Conservation (phyloP, 2,113 vertebrate genomes). For the Corapipo altera region DNA sequence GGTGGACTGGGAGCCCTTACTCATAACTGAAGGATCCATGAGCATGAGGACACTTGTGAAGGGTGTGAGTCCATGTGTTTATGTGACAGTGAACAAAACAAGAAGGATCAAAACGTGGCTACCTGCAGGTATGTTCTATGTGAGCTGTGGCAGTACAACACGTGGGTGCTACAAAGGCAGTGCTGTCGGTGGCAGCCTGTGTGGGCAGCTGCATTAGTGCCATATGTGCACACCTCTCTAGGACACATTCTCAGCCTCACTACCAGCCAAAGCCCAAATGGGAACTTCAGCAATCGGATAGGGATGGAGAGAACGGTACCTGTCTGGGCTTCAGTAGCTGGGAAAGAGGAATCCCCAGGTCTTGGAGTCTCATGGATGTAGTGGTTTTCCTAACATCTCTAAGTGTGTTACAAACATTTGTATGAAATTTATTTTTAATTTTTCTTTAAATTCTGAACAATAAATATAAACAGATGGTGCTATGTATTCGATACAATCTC, state of each 20-base stretch:
- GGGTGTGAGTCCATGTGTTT: neutral
- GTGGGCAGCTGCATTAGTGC: neutral
- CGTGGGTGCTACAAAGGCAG: neutral
- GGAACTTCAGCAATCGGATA: neutral
- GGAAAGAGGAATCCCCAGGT: neutral
- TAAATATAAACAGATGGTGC: neutral
- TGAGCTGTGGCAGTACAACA: neutral
- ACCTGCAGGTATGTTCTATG: too few species aligned
- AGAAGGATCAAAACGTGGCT: neutral
- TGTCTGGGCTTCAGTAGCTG: neutral
- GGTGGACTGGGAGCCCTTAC: neutral
- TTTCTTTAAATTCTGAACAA: neutral
- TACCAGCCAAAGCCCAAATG: neutral
- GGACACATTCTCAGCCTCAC: neutral
- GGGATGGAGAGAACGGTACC: neutral
- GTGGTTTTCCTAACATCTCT: neutral
- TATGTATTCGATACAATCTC: neutral
- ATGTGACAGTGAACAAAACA: neutral
- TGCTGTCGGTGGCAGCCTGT: accelerated
- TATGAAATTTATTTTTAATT: neutral
- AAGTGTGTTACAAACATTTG: neutral
- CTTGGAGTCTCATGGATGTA: neutral
- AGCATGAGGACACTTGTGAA: neutral
- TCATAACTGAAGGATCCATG: neutral
- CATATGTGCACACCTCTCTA: neutral